Base-by-base conservation (phyloP, 1,140 invertebrate species). In the Hydropsyche tenuis region DNA sequence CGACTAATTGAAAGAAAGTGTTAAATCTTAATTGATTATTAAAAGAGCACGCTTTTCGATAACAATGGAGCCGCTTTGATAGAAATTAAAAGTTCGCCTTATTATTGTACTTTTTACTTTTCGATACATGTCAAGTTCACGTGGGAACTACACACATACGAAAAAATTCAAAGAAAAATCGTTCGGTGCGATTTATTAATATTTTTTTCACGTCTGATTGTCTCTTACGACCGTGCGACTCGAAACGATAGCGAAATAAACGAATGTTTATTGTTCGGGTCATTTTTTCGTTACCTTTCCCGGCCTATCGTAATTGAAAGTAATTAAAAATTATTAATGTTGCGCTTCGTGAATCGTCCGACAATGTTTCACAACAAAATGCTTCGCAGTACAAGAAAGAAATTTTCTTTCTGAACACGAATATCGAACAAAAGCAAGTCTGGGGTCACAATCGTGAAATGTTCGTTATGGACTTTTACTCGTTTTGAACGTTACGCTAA, bases 101-200 rank as follows among this genome's bases (percentile, higher is more conserved):
- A 56, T 22, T 16, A 22, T 20, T 22, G 20, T 5, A 56, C 9
- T 56, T 60, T 60, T 60, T 25, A 7, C 7, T 60, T 60, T 60
- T 48, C 16, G 12, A 68, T 46, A 22, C 25, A 45, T 75, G 74
- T 73, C 74, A 75, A 75, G 74, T 75, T 73, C 74, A 68, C 74
- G 74, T 75, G 74, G 25, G 74, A 75, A 75, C 51, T n/a, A 42
- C 16, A 68, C 43, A 43, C 63, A 9, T 22, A 37, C 65, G 65
- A 68, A 43, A 68, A 68, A 22, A 11, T 37, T 37, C 16, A 48
- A 20, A 68, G 16, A 45, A 68, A 68, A 48, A 22, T 45, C 65
- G n/a, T 4, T 20, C 2, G 20, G 5, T 23, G 18, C 20, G 45
- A 3, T 42, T 1, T 25, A 22, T 60, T 60, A 60, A 22, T 60